These are phyloP conservation scores for Orientallactaga sibirica DNA, from an alignment of 2,797 vertebrate genomes.

Conservation along the genomic window DNA sequence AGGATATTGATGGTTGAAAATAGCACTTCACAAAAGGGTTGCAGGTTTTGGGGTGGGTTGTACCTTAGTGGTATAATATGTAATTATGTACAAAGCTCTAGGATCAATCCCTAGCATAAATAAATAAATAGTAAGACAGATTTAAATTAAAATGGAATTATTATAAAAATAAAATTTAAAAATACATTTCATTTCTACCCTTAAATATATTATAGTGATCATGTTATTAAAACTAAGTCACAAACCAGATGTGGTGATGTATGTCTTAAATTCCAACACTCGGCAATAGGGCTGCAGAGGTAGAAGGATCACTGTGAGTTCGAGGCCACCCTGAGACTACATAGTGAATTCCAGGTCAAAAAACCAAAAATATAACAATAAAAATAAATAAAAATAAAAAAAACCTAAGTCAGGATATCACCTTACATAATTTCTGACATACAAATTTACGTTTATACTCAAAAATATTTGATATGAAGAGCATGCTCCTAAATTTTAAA, in stretches of 20 bases:
- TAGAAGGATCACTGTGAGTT: too few species aligned
- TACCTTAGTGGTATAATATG: background rate
- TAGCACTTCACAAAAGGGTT: background rate
- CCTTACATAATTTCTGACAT: background rate
- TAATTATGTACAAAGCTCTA: background rate
- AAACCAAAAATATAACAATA: too few species aligned
- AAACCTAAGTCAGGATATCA: background rate
- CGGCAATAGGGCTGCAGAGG: too few species aligned
- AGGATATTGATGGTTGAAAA: background rate
- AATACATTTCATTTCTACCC: background rate
- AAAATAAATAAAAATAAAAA: too few species aligned
- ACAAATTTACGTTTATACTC: conserved; percentile 7
- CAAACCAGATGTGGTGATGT: too few species aligned
- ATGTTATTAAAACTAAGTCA: conserved; percentile 41
- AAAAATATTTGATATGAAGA: conserved; percentile 48
- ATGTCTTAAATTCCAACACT: too few species aligned
- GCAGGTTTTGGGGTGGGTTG: background rate
- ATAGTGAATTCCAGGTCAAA: too few species aligned
- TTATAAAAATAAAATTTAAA: background rate
- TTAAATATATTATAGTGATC: conserved; percentile 12
- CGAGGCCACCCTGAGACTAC: too few species aligned
- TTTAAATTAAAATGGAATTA: background rate
- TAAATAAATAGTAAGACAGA: background rate
- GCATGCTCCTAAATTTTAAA: background rate
- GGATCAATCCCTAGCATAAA: background rate